phyloP scores from a whole-genome alignment of 2,888 invertebrate species.

The Ophraella communa region DNA sequence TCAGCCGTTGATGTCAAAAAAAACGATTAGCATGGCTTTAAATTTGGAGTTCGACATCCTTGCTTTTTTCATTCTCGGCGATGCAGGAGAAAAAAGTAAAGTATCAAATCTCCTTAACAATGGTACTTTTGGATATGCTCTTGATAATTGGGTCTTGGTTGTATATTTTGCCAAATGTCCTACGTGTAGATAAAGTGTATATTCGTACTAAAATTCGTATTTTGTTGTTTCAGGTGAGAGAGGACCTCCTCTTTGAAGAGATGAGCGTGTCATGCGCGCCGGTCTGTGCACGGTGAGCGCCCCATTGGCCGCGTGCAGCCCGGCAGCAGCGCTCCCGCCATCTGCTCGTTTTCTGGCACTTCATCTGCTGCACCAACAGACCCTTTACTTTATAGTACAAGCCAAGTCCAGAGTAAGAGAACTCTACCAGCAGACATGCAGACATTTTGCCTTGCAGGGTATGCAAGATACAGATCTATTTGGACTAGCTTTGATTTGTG shows the following conservation, averaged over 20 bases:
- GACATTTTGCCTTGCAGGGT: constrained; percentile 80
- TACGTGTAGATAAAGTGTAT: too few species aligned
- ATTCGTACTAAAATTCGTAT: neutral
- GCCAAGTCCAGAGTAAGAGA: constrained; percentile 85
- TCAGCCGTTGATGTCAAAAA: too few species aligned
- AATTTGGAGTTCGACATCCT: too few species aligned
- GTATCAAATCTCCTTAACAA: too few species aligned
- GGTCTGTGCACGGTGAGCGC: constrained; percentile 80
- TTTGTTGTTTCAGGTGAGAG: constrained; percentile 52
- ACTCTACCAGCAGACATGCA: constrained; percentile 80
- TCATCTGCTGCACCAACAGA: constrained; percentile 69
- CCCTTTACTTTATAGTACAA: constrained; percentile 69
- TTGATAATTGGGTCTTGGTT: too few species aligned
- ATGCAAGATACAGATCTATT: constrained; percentile 86
- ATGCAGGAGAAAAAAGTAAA: too few species aligned
- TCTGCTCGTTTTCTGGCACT: constrained; percentile 71
- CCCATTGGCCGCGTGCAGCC: constrained; percentile 80
- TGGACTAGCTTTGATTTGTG: constrained; percentile 83
- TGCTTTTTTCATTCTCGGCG: too few species aligned
- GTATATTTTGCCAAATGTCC: too few species aligned
- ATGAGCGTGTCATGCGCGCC: constrained; percentile 64
- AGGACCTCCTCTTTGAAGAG: constrained; percentile 55
- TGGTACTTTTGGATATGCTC: too few species aligned
- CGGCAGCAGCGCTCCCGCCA: constrained; percentile 64
- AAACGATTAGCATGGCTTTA: too few species aligned